Percentiles rank a stretch among this genome's conserved stretches.
phyloP scores from a whole-genome alignment of 2,888 invertebrate species.

The Dicycla oo region DNA sequence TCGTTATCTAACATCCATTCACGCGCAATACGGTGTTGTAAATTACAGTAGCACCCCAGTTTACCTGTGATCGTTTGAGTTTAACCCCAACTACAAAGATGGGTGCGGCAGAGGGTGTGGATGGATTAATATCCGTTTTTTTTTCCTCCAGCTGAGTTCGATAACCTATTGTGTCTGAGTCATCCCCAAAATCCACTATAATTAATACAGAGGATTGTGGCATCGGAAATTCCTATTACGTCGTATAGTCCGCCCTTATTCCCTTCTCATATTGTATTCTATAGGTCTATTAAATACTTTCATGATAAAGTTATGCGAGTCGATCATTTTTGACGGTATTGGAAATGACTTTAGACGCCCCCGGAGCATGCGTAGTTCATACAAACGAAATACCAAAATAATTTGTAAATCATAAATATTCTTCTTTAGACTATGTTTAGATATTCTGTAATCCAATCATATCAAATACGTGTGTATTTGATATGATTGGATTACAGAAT shows the following conservation, averaged over 20 bases:
- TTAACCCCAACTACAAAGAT: conserved; percentile 57
- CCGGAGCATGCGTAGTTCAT: no score
- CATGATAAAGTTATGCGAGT: conserved; percentile 20
- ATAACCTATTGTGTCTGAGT: conserved; percentile 69
- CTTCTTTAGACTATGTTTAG: no score
- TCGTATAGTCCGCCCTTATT: conserved; percentile 42
- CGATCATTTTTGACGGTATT: conserved; percentile 16
- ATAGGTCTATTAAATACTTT: conserved; percentile 47
- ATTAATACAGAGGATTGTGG: conserved; percentile 50
- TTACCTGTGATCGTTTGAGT: conserved; percentile 62
- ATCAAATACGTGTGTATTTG: no score
- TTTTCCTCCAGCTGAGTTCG: conserved; percentile 66
- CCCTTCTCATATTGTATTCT: conserved; percentile 25
- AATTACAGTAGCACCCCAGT: conserved; percentile 57
- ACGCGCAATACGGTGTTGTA: conserved; percentile 45
- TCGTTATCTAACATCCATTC: conserved; percentile 42
- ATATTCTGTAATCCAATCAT: no score
- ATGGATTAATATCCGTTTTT: conserved; percentile 61
- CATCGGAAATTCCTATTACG: conserved; percentile 64
- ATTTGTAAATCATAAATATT: no score
- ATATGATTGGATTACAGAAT: no score
- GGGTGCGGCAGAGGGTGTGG: conserved; percentile 64
- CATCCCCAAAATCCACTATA: conserved; percentile 72
- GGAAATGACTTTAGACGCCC: no score
- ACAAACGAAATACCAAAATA: no score